phyloP scores from a whole-genome alignment of 2,888 invertebrate species.

The Drosophila fungiperda region DNA sequence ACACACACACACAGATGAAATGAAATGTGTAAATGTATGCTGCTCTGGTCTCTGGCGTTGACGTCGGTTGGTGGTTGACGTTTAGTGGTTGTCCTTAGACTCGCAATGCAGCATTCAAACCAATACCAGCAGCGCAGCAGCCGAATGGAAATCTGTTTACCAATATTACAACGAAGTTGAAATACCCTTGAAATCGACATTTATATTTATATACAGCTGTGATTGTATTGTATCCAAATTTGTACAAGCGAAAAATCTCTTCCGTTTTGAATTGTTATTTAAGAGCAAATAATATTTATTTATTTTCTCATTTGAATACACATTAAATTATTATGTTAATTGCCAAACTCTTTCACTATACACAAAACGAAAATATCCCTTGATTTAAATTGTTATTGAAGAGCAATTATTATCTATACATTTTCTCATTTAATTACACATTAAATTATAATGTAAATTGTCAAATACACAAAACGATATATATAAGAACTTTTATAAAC shows the following conservation, averaged over 20 bases:
- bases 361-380: fast-evolving
- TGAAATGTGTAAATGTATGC: slow-evolving; percentile 61
- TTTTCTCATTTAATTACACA: not conserved
- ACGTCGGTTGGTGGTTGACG: slow-evolving; percentile 74
- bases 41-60: slow-evolving; percentile 52
- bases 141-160: not conserved
- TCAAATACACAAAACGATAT: fast-evolving
- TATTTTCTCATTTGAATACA: not conserved
- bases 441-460: not conserved
- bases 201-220: not conserved
- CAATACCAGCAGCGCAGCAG: slow-evolving; percentile 42
- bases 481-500: not conserved
- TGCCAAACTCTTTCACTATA: not conserved
- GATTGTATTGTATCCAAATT: not conserved
- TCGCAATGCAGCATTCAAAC: slow-evolving; percentile 65
- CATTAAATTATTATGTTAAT: not conserved
- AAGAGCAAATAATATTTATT: fast-evolving
- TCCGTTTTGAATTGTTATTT: not conserved
- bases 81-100: slow-evolving; percentile 76
- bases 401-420: not conserved
- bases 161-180: not conserved
- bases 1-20: slow-evolving; percentile 4
- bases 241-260: not conserved
- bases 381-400: not conserved
- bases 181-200: not conserved